A percentile compares a stretch with the other conserved stretches of the same genome.
phyloP scores from a whole-genome alignment of 2,113 vertebrate species.

The Trichechus manatus region DNA sequence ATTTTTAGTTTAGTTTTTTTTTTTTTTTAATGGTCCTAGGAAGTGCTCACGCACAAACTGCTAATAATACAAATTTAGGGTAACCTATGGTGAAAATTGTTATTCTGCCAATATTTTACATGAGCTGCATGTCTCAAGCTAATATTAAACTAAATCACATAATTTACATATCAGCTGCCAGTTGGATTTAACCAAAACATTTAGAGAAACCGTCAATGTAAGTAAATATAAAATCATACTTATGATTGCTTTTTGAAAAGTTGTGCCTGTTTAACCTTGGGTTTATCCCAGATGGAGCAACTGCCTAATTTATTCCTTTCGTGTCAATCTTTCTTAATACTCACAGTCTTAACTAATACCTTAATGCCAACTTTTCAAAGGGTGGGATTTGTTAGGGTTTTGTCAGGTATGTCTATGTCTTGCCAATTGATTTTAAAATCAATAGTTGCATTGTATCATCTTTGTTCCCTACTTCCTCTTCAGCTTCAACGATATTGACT shows the following conservation, averaged over 20 bases:
- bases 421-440: conserved; percentile 43
- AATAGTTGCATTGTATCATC: neutral
- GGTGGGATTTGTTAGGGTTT: conserved; percentile 79
- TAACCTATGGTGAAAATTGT: conserved; percentile 43
- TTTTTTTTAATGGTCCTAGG: neutral
- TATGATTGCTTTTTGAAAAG: neutral
- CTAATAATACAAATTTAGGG: conserved; percentile 30
- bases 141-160: conserved; percentile 52
- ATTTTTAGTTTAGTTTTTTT: neutral
- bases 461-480: neutral
- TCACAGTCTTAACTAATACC: conserved; percentile 69
- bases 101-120: neutral
- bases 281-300: conserved; percentile 66
- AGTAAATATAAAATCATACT: neutral
- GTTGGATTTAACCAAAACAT: conserved; percentile 19
- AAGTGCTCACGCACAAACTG: neutral
- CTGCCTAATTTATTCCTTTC: conserved; percentile 64
- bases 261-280: neutral
- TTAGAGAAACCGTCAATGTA: conserved; percentile 46
- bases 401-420: conserved; percentile 59
- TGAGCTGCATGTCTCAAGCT: neutral
- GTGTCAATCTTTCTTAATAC: conserved; percentile 82
- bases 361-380: conserved; percentile 72
- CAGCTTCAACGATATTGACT: neutral
- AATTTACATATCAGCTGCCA: conserved; percentile 45